A percentile compares a stretch with the other conserved stretches of the same genome.
These are phyloP conservation scores for Typhlomys cinereus DNA, from an alignment of 2,113 vertebrate species.

Conservation along the genomic window DNA sequence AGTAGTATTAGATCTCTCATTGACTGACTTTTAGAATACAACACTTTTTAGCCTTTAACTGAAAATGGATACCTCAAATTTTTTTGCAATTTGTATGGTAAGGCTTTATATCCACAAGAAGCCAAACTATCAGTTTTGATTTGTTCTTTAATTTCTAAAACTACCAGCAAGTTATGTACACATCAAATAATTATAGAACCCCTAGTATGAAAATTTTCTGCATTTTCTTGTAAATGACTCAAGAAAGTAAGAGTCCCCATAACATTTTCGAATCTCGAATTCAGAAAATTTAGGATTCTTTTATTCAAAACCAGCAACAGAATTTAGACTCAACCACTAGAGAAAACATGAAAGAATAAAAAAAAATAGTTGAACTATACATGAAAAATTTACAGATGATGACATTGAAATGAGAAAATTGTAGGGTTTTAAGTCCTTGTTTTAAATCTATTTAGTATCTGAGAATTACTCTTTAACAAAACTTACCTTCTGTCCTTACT, in stretches of 20 bases:
- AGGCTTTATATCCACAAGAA: neutral
- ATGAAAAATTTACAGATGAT: neutral
- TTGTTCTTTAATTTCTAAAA: neutral
- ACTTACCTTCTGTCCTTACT: conserved; percentile 27
- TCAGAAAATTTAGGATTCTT: neutral
- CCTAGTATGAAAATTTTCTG: neutral
- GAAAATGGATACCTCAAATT: neutral
- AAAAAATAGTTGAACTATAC: neutral
- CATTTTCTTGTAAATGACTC: neutral
- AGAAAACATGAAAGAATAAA: neutral
- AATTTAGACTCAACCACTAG: neutral
- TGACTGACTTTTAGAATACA: neutral
- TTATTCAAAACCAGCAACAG: neutral
- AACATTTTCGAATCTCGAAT: neutral
- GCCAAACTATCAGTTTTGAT: neutral
- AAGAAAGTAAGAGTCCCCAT: neutral
- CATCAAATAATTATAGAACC: neutral
- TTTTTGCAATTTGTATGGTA: neutral
- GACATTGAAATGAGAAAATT: neutral
- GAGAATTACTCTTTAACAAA: neutral
- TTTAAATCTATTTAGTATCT: conserved; percentile 22
- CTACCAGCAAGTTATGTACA: neutral
- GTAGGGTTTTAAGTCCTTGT: neutral
- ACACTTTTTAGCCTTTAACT: neutral
- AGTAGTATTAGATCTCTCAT: neutral